Percentiles rank a stretch among this genome's conserved stretches.
Conservation (phyloP, 2,113 vertebrate genomes). For the Oncorhynchus nerka region DNA sequence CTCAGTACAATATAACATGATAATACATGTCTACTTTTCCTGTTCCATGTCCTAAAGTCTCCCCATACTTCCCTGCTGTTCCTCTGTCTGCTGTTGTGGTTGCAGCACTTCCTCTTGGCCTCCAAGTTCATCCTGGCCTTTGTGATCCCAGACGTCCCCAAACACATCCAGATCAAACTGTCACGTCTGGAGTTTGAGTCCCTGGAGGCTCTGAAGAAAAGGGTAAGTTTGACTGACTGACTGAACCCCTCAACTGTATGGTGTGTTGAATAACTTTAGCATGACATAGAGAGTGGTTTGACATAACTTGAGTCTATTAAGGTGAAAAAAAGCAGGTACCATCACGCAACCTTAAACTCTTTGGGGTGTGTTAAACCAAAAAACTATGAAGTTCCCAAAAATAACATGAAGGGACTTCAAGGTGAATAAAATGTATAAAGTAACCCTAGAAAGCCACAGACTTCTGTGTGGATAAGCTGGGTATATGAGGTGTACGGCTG, state of each 20-base stretch:
- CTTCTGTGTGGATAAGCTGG: background rate
- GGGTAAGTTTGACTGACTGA: conserved; percentile 76
- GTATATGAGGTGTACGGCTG: background rate
- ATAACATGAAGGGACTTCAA: too few relatives aligned
- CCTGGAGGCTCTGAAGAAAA: conserved; percentile 91
- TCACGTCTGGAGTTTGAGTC: conserved; percentile 90
- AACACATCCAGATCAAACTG: conserved; percentile 85
- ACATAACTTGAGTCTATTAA: too few relatives aligned
- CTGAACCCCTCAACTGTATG: background rate
- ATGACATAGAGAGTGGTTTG: too few relatives aligned
- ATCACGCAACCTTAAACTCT: too few relatives aligned
- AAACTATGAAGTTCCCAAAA: too few relatives aligned
- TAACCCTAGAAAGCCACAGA: background rate
- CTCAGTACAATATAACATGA: too few relatives aligned
- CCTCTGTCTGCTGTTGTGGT: conserved; percentile 29
- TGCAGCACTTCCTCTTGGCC: conserved; percentile 86
- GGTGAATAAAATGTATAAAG: too few relatives aligned
- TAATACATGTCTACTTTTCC: too few relatives aligned
- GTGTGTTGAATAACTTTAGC: too few relatives aligned
- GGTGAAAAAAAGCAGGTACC: too few relatives aligned
- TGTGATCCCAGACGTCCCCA: conserved; percentile 90
- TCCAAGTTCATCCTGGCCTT: conserved; percentile 91
- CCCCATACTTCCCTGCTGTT: background rate
- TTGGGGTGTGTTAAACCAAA: too few relatives aligned
- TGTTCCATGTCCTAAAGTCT: background rate